Evolutionary conservation across 1,140 invertebrate species (phyloP).

Genomic region (Melitaea cinxia): DNA sequence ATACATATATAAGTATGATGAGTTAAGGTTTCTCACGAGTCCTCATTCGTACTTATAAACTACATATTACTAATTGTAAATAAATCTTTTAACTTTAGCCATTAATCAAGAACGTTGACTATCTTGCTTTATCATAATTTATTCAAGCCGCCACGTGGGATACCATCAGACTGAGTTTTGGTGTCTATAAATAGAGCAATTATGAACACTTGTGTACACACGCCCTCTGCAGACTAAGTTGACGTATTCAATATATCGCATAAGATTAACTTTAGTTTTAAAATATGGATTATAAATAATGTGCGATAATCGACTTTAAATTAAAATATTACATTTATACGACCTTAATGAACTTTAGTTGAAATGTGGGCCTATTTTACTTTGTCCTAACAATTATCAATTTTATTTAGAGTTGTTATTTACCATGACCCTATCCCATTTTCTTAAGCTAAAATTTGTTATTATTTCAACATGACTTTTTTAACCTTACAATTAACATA

Average conservation of each 20-base stretch:
- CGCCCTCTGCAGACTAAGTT: neutral
- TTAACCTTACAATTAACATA: too few relatives aligned
- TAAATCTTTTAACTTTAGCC: neutral
- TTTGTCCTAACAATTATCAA: too few relatives aligned
- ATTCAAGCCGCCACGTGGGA: neutral
- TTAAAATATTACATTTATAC: neutral
- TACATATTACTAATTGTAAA: too few relatives aligned
- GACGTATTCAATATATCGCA: conserved; percentile 1
- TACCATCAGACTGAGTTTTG: conserved; percentile 1
- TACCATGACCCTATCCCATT: too few relatives aligned
- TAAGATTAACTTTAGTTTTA: neutral
- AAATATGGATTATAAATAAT: neutral
- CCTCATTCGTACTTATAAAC: neutral
- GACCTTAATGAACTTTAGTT: too few relatives aligned
- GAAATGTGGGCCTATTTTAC: too few relatives aligned
- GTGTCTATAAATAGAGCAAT: conserved; percentile 23
- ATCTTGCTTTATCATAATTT: neutral
- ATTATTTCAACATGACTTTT: too few relatives aligned
- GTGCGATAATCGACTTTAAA: neutral
- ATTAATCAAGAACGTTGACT: neutral
- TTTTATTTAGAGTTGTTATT: too few relatives aligned
- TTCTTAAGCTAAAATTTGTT: too few relatives aligned
- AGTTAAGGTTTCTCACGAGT: too few relatives aligned
- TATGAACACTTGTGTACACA: conserved; percentile 26
- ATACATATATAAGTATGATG: too few relatives aligned